Base-by-base conservation (phyloP, 2,797 vertebrate genomes). In the Hapalemur alaotrensis region DNA sequence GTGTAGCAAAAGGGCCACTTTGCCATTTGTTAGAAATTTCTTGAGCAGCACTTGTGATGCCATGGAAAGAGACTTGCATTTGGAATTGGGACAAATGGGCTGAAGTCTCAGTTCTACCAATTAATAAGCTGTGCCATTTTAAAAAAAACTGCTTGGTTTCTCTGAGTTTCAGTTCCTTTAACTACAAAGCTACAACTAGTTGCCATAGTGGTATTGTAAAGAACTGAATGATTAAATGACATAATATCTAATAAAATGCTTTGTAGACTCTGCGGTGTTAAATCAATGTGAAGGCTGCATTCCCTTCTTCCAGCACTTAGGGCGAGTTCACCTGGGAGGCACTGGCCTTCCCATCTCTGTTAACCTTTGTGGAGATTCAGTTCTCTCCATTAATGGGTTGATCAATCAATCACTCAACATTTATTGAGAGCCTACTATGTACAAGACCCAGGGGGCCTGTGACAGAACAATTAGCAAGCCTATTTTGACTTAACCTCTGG, bases 401-500 rank as follows among this genome's bases (percentile, higher is more conserved):
- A 81, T 95, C 70, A 69, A 95, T 95, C 87, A 59, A 88, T 93
- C 91, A 57, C n/a, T 94, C 94, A 15, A 91, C 95, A 96, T 72
- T 92, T 96, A 96, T 91, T 93, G 96, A 95, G 32, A 93, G 30
- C 84, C 95, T 96, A 96, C 96, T 96, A 63, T 76, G 96, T 83
- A 93, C 92, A 85, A 83, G 94, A 25, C 83, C 89, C 61, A 5
- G 52, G 95, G 73, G 94, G 70, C 25, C 35, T 1, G 2, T 38
- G 87, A 76, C 48, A 67, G 82, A 70, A 41, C 93, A 88, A 92
- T 81, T 46, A 93, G 72, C 67, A 59, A 69, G 59, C 4, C 0
- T 13, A 22, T 7, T 91, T 41, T 38, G 72, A 92, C 91, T 54
- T 81, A 50, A 94, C 86, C 76, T 88, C 80, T 48, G 76, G 7